These are phyloP conservation scores for Metopia argyrocephala DNA, from an alignment of 2,888 invertebrate species.

Conservation along the genomic window DNA sequence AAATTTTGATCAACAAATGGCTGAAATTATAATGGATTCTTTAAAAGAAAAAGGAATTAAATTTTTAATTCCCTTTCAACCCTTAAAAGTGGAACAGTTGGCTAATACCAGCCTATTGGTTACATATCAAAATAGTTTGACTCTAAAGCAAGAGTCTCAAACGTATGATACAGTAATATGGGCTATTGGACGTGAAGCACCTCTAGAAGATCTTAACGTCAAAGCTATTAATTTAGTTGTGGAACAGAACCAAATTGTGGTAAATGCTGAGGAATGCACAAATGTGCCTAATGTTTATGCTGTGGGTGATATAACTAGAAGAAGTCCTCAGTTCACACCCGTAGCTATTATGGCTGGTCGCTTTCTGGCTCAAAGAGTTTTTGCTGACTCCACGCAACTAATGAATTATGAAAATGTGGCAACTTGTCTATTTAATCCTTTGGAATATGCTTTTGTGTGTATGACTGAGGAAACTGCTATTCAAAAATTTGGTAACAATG, in stretches of 20 bases:
- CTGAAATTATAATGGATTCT: conserved; percentile 85
- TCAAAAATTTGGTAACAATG: conserved; percentile 84
- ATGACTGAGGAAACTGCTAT: conserved; percentile 91
- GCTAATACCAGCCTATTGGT: conserved; percentile 83
- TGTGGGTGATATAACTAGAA: conserved; percentile 93
- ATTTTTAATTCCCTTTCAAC: conserved; percentile 85
- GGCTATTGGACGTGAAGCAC: conserved; percentile 89
- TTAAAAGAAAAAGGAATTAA: conserved; percentile 88
- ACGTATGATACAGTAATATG: conserved; percentile 90
- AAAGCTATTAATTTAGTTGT: conserved; percentile 86
- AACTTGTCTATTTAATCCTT: conserved; percentile 95
- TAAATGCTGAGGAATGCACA: conserved; percentile 87
- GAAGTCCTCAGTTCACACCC: conserved; percentile 93
- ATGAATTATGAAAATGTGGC: conserved; percentile 93
- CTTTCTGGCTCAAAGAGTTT: conserved; percentile 87
- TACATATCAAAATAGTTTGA: conserved; percentile 80
- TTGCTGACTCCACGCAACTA: conserved; percentile 80
- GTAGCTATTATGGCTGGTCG: conserved; percentile 95
- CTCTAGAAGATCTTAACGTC: conserved; percentile 85
- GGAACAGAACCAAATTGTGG: conserved; percentile 85
- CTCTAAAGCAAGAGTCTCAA: conserved; percentile 79
- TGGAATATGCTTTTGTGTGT: conserved; percentile 96
- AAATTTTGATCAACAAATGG: conserved; percentile 96
- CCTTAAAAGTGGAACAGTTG: conserved; percentile 84
- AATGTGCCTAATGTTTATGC: conserved; percentile 93